These are phyloP conservation scores for Cyphotilapia sp. DNA, from an alignment of 2,113 vertebrate genomes.

Conservation along the genomic window DNA sequence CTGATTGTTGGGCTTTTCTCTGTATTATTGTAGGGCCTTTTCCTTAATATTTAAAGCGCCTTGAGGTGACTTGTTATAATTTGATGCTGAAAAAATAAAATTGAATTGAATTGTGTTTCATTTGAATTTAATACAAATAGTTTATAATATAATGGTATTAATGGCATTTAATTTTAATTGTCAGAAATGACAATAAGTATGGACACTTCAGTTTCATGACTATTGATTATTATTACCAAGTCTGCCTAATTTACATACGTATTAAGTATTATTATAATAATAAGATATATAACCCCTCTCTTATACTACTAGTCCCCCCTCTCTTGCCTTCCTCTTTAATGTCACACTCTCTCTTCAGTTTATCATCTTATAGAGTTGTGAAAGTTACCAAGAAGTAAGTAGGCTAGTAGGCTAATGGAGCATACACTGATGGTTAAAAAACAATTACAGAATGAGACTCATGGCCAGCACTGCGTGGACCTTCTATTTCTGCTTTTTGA, in stretches of 20 bases:
- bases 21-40: fast-evolving
- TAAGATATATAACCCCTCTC: neutral
- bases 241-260: neutral
- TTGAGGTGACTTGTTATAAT: fast-evolving
- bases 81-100: neutral
- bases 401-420: neutral
- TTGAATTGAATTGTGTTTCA: fast-evolving
- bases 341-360: neutral
- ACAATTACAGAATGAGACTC: neutral
- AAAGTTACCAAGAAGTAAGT: neutral
- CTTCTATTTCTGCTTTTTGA: neutral
- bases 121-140: neutral
- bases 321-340: neutral
- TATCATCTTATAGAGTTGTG: neutral
- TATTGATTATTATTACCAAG: neutral
- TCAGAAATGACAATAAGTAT: neutral
- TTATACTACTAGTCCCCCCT: neutral
- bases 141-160: neutral
- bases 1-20: neutral
- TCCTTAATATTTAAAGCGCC: fast-evolving
- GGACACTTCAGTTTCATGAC: neutral
- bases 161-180: neutral
- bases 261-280: neutral
- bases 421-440: neutral
- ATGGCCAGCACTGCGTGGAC: neutral